Evolutionary conservation across 2,113 vertebrate species (phyloP), one percentile per base, ranked within the genome.

Genomic region (Larimichthys polyactis): DNA sequence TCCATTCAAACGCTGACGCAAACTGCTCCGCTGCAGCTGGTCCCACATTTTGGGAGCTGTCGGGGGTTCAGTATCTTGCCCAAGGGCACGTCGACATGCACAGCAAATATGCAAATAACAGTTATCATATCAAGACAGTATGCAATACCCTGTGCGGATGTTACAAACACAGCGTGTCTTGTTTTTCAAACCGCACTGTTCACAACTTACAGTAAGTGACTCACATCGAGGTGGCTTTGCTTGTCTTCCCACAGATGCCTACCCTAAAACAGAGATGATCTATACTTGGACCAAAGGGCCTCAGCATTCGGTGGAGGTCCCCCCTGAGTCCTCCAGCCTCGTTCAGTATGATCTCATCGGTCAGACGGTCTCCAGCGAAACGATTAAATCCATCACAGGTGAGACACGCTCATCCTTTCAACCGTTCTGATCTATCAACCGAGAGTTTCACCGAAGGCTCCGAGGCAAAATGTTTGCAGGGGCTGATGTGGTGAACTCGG

Each of bases 221-320:
- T 83, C 63, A 78, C 22, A 16, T 27, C 0, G 0, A 8, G 32
- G 16, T 66, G 66, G 20, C 57, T 77, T 52, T 75, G 36, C 58
- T 67, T 2, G 58, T 82, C 78, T 78, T 55, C 70, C 90, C 75
- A 79, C 95, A 99, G 98, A 99, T 96, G 98, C 98, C 27, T 99
- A 99, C 90, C 98, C 98, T 10, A 99, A 96, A 94, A 99, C 96
- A 62, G 98, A 99, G 95, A 97, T 99, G 96, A 97, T 99, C 92
- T 99, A 99, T 87, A 99, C 97, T 0, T 99, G 98, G 98, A 99
- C 97, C 81, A 99, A 99, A 96, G 98, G 98, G 75, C 97, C 98
- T 0, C 91, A 98, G 91, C 94, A 98, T 74, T 99, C 98, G 32
- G 98, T 99, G 88, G 98, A 99, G 92, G 97, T 99, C 46, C 98